phyloP scores from a whole-genome alignment of 1,140 invertebrate genomes.

The Pogonognathellus flavescens region DNA sequence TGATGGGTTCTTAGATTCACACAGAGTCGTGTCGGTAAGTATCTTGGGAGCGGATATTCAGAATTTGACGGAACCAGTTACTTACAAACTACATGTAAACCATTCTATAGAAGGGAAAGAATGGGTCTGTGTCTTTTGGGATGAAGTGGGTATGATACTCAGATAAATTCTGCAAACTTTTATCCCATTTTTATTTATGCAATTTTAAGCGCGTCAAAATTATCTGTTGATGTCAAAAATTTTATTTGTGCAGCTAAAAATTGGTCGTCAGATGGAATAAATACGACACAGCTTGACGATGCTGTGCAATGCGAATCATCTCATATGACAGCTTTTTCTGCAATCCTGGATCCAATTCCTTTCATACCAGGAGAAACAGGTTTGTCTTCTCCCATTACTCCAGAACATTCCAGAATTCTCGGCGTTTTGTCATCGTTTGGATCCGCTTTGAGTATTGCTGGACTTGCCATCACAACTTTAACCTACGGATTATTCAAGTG shows the following conservation, averaged over 20 bases:
- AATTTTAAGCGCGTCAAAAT: conserved; percentile 2
- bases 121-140: conserved; percentile 72
- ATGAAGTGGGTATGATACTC: conserved; percentile 69
- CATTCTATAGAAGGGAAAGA: conserved; percentile 65
- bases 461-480: conserved; percentile 71
- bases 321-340: conserved; percentile 75
- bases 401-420: conserved; percentile 69
- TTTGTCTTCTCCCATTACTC: conserved; percentile 35
- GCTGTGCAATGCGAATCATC: conserved; percentile 70
- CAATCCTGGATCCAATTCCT: conserved; percentile 71
- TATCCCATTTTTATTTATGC: neutral
- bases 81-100: conserved; percentile 69
- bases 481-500: conserved; percentile 73
- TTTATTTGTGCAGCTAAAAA: conserved; percentile 67
- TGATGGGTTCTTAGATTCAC: conserved; percentile 29
- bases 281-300: conserved; percentile 67
- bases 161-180: conserved; percentile 51
- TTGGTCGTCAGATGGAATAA: conserved; percentile 72
- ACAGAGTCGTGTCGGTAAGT: conserved; percentile 64
- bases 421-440: conserved; percentile 73
- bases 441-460: conserved; percentile 71
- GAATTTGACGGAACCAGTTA: conserved; percentile 70
- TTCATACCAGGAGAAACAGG: conserved; percentile 15
- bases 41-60: conserved; percentile 68
- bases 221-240: neutral